Percentiles rank a stretch among this genome's conserved stretches.
These are phyloP conservation scores for Notolabrus celidotus DNA, from an alignment of 2,797 vertebrate genomes.

Conservation along the genomic window DNA sequence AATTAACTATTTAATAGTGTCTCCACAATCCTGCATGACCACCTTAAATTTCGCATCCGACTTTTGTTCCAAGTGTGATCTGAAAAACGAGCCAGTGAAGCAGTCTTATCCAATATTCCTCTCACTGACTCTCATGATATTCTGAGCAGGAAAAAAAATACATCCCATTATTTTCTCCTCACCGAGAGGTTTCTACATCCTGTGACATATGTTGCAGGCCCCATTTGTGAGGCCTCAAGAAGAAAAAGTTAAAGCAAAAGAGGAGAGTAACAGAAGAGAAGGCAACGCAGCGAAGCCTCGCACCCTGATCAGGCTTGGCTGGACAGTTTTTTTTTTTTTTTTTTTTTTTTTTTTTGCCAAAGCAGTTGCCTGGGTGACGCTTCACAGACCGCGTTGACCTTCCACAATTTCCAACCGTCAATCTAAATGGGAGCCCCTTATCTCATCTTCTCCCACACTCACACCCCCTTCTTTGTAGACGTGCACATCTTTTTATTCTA, in stretches of 20 bases:
- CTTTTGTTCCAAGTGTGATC: constrained; percentile 38
- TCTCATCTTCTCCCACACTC: constrained; percentile 73
- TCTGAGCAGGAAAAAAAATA: constrained; percentile 26
- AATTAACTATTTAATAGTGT: not conserved
- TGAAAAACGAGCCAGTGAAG: constrained; percentile 20
- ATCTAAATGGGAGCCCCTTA: constrained; percentile 83
- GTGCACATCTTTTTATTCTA: constrained; percentile 88
- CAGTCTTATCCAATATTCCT: constrained; percentile 28
- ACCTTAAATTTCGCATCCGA: constrained; percentile 37
- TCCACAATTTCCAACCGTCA: constrained; percentile 85
- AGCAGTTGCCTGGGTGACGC: constrained; percentile 80
- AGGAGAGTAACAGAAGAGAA: constrained; percentile 34
- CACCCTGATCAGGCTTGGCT: constrained; percentile 73
- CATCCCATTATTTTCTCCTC: constrained; percentile 69
- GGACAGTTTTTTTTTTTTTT: constrained; percentile 49
- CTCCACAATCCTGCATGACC: not conserved
- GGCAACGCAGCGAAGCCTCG: constrained; percentile 67
- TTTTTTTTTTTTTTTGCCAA: constrained; percentile 67
- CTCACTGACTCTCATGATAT: constrained; percentile 40
- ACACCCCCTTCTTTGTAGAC: constrained; percentile 82
- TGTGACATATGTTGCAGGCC: constrained; percentile 63
- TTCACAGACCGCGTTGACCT: constrained; percentile 82
- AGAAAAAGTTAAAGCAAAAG: constrained; percentile 45
- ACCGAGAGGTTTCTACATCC: constrained; percentile 50
- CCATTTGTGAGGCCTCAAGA: constrained; percentile 61